Percentiles rank a stretch among this genome's conserved stretches.
phyloP scores from a whole-genome alignment of 2,888 invertebrate species.

The Diachrysia chrysitis region DNA sequence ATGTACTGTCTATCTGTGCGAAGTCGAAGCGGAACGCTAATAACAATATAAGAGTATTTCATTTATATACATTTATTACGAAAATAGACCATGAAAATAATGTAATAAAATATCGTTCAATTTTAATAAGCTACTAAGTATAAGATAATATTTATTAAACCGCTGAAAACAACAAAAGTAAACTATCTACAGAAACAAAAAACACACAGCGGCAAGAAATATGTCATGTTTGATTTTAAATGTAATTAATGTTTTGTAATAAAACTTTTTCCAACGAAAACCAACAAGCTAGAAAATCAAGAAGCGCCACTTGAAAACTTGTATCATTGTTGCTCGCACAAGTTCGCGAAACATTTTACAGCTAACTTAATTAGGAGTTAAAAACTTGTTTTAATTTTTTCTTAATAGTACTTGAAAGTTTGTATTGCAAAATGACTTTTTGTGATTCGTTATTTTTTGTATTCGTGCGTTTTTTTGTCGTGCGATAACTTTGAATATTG shows the following conservation, averaged over 20 bases:
- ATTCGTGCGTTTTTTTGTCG: constrained; percentile 12
- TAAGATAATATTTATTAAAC: neutral
- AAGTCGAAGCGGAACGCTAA: no score
- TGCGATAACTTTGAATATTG: constrained; percentile 23
- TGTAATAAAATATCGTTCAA: no score
- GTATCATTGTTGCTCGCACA: constrained; percentile 63
- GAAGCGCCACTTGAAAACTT: constrained; percentile 61
- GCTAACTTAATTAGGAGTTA: constrained; percentile 68
- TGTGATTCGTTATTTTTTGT: constrained; percentile 18
- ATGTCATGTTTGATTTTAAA: constrained; percentile 36
- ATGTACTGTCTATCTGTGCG: no score
- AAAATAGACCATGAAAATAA: no score
- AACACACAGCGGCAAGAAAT: constrained; percentile 11
- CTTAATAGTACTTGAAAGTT: constrained; percentile 49
- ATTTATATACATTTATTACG: no score
- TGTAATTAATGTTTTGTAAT: constrained; percentile 53
- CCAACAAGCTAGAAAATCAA: constrained; percentile 63
- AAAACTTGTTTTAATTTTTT: constrained; percentile 61
- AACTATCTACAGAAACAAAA: neutral
- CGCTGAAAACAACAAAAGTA: neutral
- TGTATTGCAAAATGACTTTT: constrained; percentile 37
- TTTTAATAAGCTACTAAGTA: neutral
- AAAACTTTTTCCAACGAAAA: constrained; percentile 53
- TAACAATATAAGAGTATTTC: no score
- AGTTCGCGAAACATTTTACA: constrained; percentile 65